Conservation (phyloP, 1,140 invertebrate genomes). For the Grapholita molesta region DNA sequence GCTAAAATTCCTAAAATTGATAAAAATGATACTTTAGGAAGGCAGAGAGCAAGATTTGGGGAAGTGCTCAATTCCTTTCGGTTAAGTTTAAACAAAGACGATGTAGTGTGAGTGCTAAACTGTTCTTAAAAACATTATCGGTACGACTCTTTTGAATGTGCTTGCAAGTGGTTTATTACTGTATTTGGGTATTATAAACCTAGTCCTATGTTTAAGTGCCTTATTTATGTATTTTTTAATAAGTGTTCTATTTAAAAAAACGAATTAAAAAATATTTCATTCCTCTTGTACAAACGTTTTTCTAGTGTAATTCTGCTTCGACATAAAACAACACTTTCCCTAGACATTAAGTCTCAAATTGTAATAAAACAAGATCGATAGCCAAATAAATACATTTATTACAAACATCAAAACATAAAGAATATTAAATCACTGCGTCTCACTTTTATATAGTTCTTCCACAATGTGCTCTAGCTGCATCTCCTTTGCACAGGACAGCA, state of each 20-base stretch:
- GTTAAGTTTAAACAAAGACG: slow-evolving; percentile 59
- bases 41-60: slow-evolving; percentile 62
- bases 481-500: slow-evolving; percentile 47
- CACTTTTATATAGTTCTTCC: slow-evolving; percentile 42
- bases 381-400: slow-evolving; percentile 20
- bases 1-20: slow-evolving; percentile 54
- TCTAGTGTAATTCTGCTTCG: no score
- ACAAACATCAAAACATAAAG: slow-evolving; percentile 17
- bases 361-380: not conserved
- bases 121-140: not conserved
- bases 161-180: slow-evolving; percentile 20
- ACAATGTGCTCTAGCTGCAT: slow-evolving; percentile 47
- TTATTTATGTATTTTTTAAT: slow-evolving; percentile 36
- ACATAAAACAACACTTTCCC: no score
- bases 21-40: slow-evolving; percentile 63
- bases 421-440: slow-evolving; percentile 36
- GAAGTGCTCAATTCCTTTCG: slow-evolving; percentile 64
- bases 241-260: slow-evolving; percentile 16
- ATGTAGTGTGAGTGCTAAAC: slow-evolving; percentile 40
- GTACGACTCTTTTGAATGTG: not conserved
- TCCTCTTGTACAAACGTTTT: no score
- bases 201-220: slow-evolving; percentile 59
- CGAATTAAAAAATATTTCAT: slow-evolving; percentile 31
- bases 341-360: no score
- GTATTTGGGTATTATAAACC: slow-evolving; percentile 34